Percentiles rank a stretch among this genome's conserved stretches.
Conservation (phyloP, 2,888 invertebrate species). For the Alviniconcha strummeri region DNA sequence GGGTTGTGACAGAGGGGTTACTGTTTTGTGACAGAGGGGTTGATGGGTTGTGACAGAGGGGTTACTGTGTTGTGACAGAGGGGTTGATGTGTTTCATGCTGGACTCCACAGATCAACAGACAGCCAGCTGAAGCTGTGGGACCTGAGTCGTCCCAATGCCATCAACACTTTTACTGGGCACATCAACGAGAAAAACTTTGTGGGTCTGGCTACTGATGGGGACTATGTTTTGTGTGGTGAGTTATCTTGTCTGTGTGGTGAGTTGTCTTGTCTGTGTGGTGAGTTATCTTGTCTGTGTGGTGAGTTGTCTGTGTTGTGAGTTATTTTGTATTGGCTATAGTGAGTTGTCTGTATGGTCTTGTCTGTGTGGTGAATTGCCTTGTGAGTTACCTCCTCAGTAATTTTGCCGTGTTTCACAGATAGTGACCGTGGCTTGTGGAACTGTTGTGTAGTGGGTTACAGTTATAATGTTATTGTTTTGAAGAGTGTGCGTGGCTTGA, state of each 20-base stretch:
- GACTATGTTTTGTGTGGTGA: constrained; percentile 92
- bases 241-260: constrained; percentile 38
- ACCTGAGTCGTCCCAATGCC: constrained; percentile 84
- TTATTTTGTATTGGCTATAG: constrained; percentile 82
- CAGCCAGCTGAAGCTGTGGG: constrained; percentile 93
- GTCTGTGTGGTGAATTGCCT: not conserved
- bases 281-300: not conserved
- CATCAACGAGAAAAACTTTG: constrained; percentile 96
- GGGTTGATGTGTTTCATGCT: too few species aligned
- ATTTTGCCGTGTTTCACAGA: too few species aligned
- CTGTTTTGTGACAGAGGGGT: too few species aligned
- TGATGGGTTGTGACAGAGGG: too few species aligned
- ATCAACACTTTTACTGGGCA: constrained; percentile 92
- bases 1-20: too few species aligned
- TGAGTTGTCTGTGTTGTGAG: not conserved
- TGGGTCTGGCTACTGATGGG: constrained; percentile 92
- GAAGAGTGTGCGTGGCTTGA: not conserved
- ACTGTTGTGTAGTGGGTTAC: too few species aligned
- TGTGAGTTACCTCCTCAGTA: too few species aligned
- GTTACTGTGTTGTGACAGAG: too few species aligned
- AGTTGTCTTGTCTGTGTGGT: constrained; percentile 38
- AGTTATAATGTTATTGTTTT: too few species aligned
- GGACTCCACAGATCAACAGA: constrained; percentile 82
- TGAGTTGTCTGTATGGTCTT: too few species aligned
- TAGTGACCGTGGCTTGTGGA: too few species aligned